phyloP scores from a whole-genome alignment of 2,113 vertebrate genomes.

The Hippopotamus amphibius region DNA sequence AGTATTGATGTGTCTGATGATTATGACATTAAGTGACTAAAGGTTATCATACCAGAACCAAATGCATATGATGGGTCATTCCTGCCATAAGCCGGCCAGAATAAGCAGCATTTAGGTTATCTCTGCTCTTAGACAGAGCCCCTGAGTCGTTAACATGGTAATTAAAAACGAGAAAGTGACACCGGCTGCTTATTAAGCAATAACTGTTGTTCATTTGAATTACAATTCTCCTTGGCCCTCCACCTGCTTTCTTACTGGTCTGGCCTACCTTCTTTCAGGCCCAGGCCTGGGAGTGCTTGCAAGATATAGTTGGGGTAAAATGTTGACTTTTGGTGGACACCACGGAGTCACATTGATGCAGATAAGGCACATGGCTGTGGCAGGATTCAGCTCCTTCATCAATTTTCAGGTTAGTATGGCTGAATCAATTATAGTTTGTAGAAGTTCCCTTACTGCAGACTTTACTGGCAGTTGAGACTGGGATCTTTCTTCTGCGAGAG shows the following conservation, averaged over 20 bases:
- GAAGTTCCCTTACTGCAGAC: slow-evolving; percentile 78
- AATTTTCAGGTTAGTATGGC: slow-evolving; percentile 84
- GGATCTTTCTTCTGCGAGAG: slow-evolving; percentile 76
- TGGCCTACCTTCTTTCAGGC: slow-evolving; percentile 85
- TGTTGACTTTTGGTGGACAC: slow-evolving; percentile 85
- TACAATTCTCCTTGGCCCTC: slow-evolving; percentile 80
- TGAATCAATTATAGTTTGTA: slow-evolving; percentile 83
- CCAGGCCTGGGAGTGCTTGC: slow-evolving; percentile 85
- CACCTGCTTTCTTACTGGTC: slow-evolving; percentile 84
- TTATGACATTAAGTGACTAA: slow-evolving; percentile 14
- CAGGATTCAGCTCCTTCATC: slow-evolving; percentile 83
- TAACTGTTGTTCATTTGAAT: slow-evolving; percentile 83
- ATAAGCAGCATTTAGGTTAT: slow-evolving; percentile 67
- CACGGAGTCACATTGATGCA: slow-evolving; percentile 84
- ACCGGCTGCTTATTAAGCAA: slow-evolving; percentile 77
- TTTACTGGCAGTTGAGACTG: slow-evolving; percentile 78
- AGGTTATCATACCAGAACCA: slow-evolving; percentile 19
- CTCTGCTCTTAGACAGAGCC: slow-evolving; percentile 58
- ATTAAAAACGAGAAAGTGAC: slow-evolving; percentile 59
- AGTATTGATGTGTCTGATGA: slow-evolving; percentile 26
- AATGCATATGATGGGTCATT: slow-evolving; percentile 52
- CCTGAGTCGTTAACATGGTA: slow-evolving; percentile 58
- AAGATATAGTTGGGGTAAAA: slow-evolving; percentile 85
- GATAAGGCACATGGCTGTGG: slow-evolving; percentile 84
- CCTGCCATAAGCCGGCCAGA: slow-evolving; percentile 65